Conservation (phyloP, 2,797 vertebrate species). For the Paratrypauchen microcephalus region DNA sequence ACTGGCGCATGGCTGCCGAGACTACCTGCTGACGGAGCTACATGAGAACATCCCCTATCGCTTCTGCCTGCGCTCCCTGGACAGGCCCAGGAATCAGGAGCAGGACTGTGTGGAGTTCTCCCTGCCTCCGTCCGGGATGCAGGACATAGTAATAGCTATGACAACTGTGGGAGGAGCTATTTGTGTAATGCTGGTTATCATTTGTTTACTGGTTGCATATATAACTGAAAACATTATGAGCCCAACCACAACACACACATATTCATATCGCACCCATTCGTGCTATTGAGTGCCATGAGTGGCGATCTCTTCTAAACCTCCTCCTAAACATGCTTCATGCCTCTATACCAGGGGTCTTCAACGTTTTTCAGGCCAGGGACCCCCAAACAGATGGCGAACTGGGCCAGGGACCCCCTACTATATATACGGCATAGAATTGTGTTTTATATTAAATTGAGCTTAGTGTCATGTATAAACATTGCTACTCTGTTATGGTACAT, state of each 20-base stretch:
- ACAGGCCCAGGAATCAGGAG: constrained; percentile 45
- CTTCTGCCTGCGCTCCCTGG: constrained; percentile 83
- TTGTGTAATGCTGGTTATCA: constrained; percentile 98
- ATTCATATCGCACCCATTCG: constrained; percentile 71
- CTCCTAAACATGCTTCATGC: constrained; percentile 11
- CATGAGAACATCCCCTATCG: constrained; percentile 92
- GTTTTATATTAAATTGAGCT: too few species aligned
- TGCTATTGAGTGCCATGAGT: constrained; percentile 45
- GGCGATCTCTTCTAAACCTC: neutral
- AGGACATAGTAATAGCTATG: constrained; percentile 97
- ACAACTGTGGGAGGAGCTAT: constrained; percentile 96
- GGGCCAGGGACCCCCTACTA: too few species aligned
- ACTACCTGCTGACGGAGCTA: constrained; percentile 87
- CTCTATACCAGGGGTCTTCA: too few species aligned
- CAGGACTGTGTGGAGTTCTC: constrained; percentile 90
- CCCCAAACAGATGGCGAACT: too few species aligned
- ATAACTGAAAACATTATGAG: constrained; percentile 97
- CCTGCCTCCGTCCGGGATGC: constrained; percentile 87
- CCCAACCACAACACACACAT: constrained; percentile 73
- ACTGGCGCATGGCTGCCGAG: constrained; percentile 86
- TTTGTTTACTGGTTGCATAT: constrained; percentile 95
- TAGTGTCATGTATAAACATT: too few species aligned
- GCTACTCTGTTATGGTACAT: too few species aligned
- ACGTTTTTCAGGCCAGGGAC: too few species aligned
- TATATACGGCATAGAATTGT: too few species aligned